phyloP scores from a whole-genome alignment of 2,888 invertebrate genomes.

The Mythimna albipuncta region DNA sequence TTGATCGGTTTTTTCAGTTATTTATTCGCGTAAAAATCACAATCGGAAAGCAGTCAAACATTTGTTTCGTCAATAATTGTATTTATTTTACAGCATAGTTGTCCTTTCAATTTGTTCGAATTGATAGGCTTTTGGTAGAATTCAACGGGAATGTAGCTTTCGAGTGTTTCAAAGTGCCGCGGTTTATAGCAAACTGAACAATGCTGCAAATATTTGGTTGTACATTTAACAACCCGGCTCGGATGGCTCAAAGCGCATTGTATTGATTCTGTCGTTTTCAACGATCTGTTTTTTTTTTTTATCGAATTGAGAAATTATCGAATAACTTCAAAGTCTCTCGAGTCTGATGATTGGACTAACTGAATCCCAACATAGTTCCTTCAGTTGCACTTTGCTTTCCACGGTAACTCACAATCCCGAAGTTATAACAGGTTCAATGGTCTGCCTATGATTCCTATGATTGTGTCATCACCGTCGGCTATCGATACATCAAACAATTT shows the following conservation, averaged over 20 bases:
- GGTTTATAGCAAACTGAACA: background rate
- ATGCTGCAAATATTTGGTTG: background rate
- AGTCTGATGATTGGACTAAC: no score
- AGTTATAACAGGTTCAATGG: background rate
- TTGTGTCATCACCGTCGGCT: background rate
- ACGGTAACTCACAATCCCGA: no score
- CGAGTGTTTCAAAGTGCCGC: background rate
- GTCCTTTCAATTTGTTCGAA: background rate
- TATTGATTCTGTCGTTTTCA: constrained; percentile 2
- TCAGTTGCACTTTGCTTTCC: no score
- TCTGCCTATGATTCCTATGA: background rate
- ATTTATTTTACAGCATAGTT: background rate
- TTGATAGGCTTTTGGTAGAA: background rate
- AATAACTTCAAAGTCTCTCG: no score
- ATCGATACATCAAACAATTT: background rate
- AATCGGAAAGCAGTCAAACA: background rate
- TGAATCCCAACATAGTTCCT: no score
- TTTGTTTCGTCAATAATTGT: background rate
- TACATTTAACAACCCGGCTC: background rate
- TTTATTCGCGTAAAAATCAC: constrained; percentile 1
- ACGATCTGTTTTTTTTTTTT: no score
- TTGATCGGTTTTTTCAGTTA: background rate
- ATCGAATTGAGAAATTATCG: no score
- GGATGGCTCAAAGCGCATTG: background rate
- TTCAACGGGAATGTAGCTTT: background rate